Evolutionary conservation across 2,113 vertebrate species (phyloP), one percentile per base, ranked within the genome.

Genomic region (Scomber colias): DNA sequence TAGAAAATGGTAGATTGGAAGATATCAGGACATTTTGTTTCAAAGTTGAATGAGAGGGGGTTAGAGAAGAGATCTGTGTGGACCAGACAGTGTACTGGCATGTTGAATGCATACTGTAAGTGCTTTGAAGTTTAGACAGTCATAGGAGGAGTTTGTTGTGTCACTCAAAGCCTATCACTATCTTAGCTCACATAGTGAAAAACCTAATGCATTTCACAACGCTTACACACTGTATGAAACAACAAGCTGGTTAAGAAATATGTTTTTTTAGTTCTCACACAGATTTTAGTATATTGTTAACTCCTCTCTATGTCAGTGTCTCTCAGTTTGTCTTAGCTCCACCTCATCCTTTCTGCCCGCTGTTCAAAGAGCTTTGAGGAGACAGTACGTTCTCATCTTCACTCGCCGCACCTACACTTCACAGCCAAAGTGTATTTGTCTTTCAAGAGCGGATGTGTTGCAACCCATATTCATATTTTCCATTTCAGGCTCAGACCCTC

Each of bases 311-410:
- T 55, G 24, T 62, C 54, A 54, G 70, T 56, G 35, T 27, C 45
- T 68, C 14, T 73, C 7, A 27, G 61, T 78, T 77, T 35, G 40
- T 80, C 78, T 75, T 46, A 54, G 77, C 75, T 86, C 86, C 88
- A 77, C 81, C 87, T 88, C 53, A 31, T 88, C 88, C 82, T 92
- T 89, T 73, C 88, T 90, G 85, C 17, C 72, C 57, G 44, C 77
- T 63, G 53, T 40, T 61, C 21, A 19, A 30, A 77, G 44, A 8
- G 35, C 65, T 76, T 77, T 60, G 57, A 80, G 79, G 71, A 81
- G 40, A 75, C 55, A 60, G 27, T 44, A 57, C 67, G 19, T 56
- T 77, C 68, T 77, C 65, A 77, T 85, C 66, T 85, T 74, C 75
- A 62, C 64, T 9, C 72, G 79, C 87, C 86, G 79, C 92, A 83